Evolutionary conservation across 2,888 invertebrate genomes (phyloP), one percentile per base, ranked within the genome.

Genomic region (Callyntrura sp.): DNA sequence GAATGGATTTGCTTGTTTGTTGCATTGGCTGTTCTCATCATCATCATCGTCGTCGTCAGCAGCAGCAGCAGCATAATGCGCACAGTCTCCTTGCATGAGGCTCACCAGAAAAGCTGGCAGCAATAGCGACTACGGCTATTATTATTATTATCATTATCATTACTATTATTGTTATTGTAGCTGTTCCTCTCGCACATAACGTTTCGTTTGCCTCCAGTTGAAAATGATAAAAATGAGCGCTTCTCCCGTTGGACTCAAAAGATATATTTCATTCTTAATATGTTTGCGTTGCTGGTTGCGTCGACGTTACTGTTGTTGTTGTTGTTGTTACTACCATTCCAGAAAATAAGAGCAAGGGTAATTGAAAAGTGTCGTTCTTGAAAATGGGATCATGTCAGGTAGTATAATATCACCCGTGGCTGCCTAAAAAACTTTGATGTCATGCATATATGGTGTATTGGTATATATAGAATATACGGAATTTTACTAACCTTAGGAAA

Each of bases 341-440:
- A 43, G 73, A 87, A 70, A 70, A 79, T 78, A 60, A 14, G 70
- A 73, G 82, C 25, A 68, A n/a, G 84, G 84, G 88, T 88, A 88
- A 88, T 88, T 88, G 88, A 88, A 88, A 88, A 88, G 78, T 88
- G 88, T 88, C 88, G 88, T 88, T 88, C 73, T 55, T 78, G 55
- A 78, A 84, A 88, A 88, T 88, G 84, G 76, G 83, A 88, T 88
- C 88, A 88, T 88, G 88, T 84, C 88, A 88, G 84, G 88, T 88
- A 88, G 88, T 88, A 88, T 78, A 88, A 84, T 88, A 82, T 88
- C 60, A 70, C 20, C 20, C 20, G 8, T 55, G 78, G 11, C 43
- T 81, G 43, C 45, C 5, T 55, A 70, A 14, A n/a, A 43, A 65
- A 82, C 65, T 79, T 79, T 20, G 76, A 76, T 76, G n/a, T 57